These are phyloP conservation scores for Temnothorax unifasciatus DNA, from an alignment of 2,888 invertebrate species.

Conservation along the genomic window DNA sequence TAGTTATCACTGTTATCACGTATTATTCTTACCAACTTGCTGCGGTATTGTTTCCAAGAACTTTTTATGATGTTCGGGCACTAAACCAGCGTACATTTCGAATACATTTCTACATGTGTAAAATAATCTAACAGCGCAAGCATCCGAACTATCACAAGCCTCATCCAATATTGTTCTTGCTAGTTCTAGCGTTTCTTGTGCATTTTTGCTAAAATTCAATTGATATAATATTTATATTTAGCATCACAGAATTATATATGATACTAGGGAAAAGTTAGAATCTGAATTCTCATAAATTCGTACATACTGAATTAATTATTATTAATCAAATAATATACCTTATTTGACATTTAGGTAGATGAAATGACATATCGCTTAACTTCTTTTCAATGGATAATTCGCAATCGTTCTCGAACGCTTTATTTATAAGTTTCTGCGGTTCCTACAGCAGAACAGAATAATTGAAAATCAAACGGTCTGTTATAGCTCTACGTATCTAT, in stretches of 20 bases:
- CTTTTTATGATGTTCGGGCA: conserved; percentile 93
- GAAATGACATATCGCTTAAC: conserved; percentile 83
- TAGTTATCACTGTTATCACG: neutral
- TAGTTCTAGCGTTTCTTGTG: conserved; percentile 89
- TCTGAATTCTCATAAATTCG: neutral
- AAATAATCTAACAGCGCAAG: conserved; percentile 90
- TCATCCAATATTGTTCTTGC: conserved; percentile 90
- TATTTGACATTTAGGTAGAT: conserved; percentile 87
- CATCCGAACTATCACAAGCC: conserved; percentile 89
- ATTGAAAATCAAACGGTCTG: neutral
- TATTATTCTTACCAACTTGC: conserved; percentile 90
- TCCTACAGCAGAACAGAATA: conserved; percentile 65
- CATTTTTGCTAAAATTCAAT: conserved; percentile 87
- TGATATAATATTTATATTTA: neutral
- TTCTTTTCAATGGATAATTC: conserved; percentile 76
- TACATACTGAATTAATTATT: conserved; percentile 12
- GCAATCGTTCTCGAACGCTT: conserved; percentile 64
- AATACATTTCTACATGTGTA: conserved; percentile 91
- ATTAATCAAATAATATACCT: conserved; percentile 83
- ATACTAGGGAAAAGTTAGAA: neutral
- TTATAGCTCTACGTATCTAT: neutral
- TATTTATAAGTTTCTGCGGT: conserved; percentile 66
- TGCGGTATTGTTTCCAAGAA: conserved; percentile 95
- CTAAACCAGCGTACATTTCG: conserved; percentile 92
- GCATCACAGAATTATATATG: conserved; percentile 4